These are phyloP conservation scores for Orestias chungarensis DNA, from an alignment of 2,797 vertebrate species.

Conservation along the genomic window DNA sequence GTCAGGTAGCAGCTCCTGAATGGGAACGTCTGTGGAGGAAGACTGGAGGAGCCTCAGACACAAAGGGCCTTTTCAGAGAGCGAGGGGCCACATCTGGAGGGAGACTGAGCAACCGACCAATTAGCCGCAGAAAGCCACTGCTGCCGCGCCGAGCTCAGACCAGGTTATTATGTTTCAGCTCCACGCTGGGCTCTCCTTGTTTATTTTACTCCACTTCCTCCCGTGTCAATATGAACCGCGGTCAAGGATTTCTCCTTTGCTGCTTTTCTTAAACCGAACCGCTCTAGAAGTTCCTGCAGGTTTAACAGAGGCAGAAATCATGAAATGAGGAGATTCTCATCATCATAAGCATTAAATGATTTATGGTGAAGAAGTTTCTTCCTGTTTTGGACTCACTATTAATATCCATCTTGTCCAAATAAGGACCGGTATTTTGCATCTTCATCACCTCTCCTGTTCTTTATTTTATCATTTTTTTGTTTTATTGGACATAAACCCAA, in stretches of 20 bases:
- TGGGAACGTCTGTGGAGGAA: neutral
- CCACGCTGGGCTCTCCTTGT: neutral
- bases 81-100: conserved; percentile 7
- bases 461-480: too few species aligned
- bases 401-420: too few species aligned
- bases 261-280: neutral
- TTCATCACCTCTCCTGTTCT: too few species aligned
- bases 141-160: too few species aligned
- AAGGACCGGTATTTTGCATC: too few species aligned
- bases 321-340: neutral
- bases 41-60: neutral
- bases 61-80: neutral
- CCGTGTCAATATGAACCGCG: neutral
- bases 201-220: neutral
- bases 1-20: conserved; percentile 7
- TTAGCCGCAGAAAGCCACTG: too few species aligned
- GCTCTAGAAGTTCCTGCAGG: too few species aligned
- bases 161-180: too few species aligned
- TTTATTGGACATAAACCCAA: too few species aligned
- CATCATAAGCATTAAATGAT: neutral
- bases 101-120: neutral
- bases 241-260: neutral
- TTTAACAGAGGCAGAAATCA: neutral
- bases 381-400: too few species aligned
- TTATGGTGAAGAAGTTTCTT: neutral